Percentiles rank a stretch among this genome's conserved stretches.
These are phyloP conservation scores for Bombyx huttoni DNA, from an alignment of 2,888 invertebrate species.

Conservation along the genomic window DNA sequence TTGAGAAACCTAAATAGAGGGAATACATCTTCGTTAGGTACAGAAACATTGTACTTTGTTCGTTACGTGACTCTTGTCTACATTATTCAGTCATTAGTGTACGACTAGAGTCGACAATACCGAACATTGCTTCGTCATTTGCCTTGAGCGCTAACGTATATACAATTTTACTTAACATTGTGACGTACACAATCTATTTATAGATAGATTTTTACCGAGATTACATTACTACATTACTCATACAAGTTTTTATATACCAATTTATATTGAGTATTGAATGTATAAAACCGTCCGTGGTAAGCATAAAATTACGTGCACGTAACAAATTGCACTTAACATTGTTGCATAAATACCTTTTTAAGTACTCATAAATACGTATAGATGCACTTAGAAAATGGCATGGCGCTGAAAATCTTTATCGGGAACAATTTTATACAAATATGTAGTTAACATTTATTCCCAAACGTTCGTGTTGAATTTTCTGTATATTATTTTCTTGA, in stretches of 20 bases:
- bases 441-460: no score
- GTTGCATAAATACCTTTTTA: background rate
- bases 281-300: slow-evolving; percentile 1
- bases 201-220: background rate
- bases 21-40: slow-evolving; percentile 31
- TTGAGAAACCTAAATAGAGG: slow-evolving; percentile 13
- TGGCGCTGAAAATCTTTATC: slow-evolving; percentile 10
- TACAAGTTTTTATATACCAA: background rate
- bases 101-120: slow-evolving; percentile 21
- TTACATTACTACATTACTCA: no score
- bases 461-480: no score
- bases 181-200: slow-evolving; percentile 8
- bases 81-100: slow-evolving; percentile 45
- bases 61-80: slow-evolving; percentile 41
- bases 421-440: no score
- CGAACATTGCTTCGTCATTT: slow-evolving; percentile 22
- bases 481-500: no score
- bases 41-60: slow-evolving; percentile 33
- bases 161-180: background rate
- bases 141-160: slow-evolving; percentile 7
- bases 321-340: background rate
- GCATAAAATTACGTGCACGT: background rate
- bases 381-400: background rate
- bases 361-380: background rate
- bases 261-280: background rate